Evolutionary conservation across 35 echinoderm and acorn worm genomes (phyloP).

Genomic region (Heliocidaris erythrogramma): DNA sequence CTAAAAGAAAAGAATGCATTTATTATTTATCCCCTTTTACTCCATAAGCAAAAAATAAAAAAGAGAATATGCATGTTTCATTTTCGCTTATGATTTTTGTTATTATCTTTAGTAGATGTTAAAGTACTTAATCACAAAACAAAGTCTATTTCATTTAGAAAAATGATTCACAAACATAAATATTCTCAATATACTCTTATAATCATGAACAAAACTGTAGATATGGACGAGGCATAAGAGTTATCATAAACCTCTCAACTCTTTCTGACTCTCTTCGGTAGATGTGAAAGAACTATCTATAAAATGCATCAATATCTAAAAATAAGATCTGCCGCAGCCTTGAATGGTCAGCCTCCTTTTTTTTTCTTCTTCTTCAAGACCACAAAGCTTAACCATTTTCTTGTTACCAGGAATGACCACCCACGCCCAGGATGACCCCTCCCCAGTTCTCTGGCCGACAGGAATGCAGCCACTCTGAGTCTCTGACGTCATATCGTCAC

Average conservation of each 20-base stretch:
- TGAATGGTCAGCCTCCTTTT: not conserved
- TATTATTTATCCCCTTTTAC: not conserved
- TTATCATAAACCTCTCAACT: not conserved
- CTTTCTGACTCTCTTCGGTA: not conserved
- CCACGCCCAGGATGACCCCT: not conserved
- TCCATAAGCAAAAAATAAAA: too few species aligned
- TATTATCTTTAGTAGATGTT: not conserved
- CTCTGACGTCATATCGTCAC: not conserved
- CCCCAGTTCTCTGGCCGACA: not conserved
- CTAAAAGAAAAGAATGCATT: not conserved
- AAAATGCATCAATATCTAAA: not conserved
- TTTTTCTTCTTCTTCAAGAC: not conserved
- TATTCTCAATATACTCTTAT: not conserved
- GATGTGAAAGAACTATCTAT: constrained; percentile 2
- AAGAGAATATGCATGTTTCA: too few species aligned
- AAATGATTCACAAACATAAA: not conserved
- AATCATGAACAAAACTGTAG: not conserved
- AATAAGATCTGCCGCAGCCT: not conserved
- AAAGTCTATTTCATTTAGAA: not conserved
- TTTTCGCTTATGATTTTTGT: too few species aligned
- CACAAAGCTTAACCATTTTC: not conserved
- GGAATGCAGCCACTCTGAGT: not conserved
- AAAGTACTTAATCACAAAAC: not conserved
- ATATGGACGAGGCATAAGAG: not conserved
- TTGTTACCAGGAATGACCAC: not conserved